Base-by-base conservation (phyloP, 1,140 invertebrate genomes). In the Temnothorax nylanderi region DNA sequence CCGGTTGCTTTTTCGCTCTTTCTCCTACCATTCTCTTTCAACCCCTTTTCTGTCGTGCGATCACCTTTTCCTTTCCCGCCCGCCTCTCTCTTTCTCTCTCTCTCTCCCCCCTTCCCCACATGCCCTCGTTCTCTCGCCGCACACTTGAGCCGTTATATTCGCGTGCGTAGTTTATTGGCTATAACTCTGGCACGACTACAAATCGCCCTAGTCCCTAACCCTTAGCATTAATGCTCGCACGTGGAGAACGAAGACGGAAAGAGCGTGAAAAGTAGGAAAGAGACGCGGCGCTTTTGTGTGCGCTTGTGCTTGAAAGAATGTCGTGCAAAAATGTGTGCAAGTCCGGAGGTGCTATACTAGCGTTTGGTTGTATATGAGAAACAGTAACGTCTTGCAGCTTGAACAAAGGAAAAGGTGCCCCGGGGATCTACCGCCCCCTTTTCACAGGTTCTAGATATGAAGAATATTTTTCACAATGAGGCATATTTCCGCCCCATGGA, bases 161-260 rank as follows among this genome's bases (percentile, higher is more conserved):
- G 92, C 92, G 92, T 94, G 92, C 92, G 92, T 94, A 92, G 89
- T 94, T 94, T 94, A 94, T 94, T 94, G 92, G 90, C 93, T 92
- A 94, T 95, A 94, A 95, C 93, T 94, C 92, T 87, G 89, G 88
- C 82, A 86, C 86, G 88, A 92, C 94, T 94, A 94, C 94, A 94
- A 95, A 94, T 95, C 93, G 93, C 90, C 89, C 49, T 47, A 13
- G 41, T 26, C 26, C 54, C 26, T 84, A 69, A 18, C 77, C 75
- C 65, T 76, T 34, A 84, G 89, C 92, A 93, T 94, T 94, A 94
- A 94, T 93, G 92, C 89, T 69, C 34, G 44, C 62, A 60, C 72
- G 51, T 54, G 62, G 71, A 60, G 13, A 75, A 69, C 80, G 37
- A 80, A 80, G 37, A 78, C 41, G 62, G 67, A 76, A 65, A 86